Base-by-base conservation (phyloP, 2,888 invertebrate species). In the Melanchra persicariae region DNA sequence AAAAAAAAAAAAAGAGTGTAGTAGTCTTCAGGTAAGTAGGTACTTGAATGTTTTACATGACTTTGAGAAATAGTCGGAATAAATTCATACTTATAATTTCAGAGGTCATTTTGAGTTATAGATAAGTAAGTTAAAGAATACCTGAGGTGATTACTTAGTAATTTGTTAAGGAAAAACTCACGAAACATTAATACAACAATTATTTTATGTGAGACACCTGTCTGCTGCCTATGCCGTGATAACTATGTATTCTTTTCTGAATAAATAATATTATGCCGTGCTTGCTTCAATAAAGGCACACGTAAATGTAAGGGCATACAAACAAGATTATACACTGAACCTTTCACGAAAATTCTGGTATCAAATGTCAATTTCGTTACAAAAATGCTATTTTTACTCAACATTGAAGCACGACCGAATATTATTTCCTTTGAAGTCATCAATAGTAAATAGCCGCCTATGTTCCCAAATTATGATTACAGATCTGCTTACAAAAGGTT, bases 381-480 rank as follows among this genome's bases (percentile, higher is more conserved):
- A 24, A 55, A 77, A 69, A 71, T 61, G 59, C 12, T 45, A 69
- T 60, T 45, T 67, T 60, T 51, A 58, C 57, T 61, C 12, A 34
- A 57, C 30, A 43, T 30, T 52, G 30, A 1, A 62, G 43, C 24
- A 40, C 55, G 30, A 45, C 52, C 47, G 45, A 49, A 65, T 47
- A 60, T 37, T 58, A 60, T 72, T 63, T 63, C 51, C 54, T 77
- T 77, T 72, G 72, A 64, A 40, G 47, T 45, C 22, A 52, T 66
- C 69, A 57, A 70, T 75, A 78, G 52, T 61, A 60, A 81, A 64
- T 64, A 68, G 34, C 47, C 43, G 7, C 30, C 54, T 22, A 12
- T 57, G 10, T 61, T 64, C 61, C 51, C 51, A 69, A 69, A 61
- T 69, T 62, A 67, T 64, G n/a, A 80, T 67, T 55, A 58, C 57